Conservation (phyloP, 2,797 vertebrate species). For the Champsocephalus esox region DNA sequence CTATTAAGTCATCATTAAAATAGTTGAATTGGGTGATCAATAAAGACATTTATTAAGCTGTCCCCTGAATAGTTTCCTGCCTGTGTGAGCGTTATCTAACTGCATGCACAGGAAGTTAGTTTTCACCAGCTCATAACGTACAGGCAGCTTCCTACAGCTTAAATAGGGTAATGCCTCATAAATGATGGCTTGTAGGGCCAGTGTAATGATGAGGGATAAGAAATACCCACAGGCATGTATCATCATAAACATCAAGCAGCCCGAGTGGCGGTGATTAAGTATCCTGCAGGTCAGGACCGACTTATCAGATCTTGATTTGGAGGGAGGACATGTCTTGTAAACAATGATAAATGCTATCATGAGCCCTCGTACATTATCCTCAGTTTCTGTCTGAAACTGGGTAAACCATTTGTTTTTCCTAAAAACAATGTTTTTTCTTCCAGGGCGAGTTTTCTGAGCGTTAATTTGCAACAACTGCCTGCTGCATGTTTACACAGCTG, state of each 20-base stretch:
- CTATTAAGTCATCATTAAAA: background rate
- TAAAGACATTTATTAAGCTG: background rate
- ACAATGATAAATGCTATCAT: conserved; percentile 62
- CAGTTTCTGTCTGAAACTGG: conserved; percentile 38
- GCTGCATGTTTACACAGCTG: conserved; percentile 39
- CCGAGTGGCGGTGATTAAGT: conserved; percentile 64
- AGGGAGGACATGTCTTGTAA: conserved; percentile 65
- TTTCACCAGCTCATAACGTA: conserved; percentile 19
- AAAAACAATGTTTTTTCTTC: conserved; percentile 30
- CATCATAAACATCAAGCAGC: conserved; percentile 71
- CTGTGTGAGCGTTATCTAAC: background rate
- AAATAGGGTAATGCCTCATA: conserved; percentile 56
- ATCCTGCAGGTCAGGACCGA: conserved; percentile 62
- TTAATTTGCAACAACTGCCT: conserved; percentile 27
- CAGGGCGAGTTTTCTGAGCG: conserved; percentile 11
- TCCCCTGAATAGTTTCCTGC: background rate
- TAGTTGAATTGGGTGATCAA: background rate
- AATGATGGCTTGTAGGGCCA: conserved; percentile 51
- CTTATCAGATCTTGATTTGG: conserved; percentile 69
- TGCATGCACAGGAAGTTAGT: conserved; percentile 3
- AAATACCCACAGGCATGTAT: conserved; percentile 70
- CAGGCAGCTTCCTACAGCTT: conserved; percentile 31
- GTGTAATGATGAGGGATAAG: conserved; percentile 71
- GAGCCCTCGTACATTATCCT: conserved; percentile 48
- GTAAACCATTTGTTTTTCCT: conserved; percentile 25